Percentiles rank a stretch among this genome's conserved stretches.
phyloP scores from a whole-genome alignment of 2,113 vertebrate genomes.

The Riparia riparia region DNA sequence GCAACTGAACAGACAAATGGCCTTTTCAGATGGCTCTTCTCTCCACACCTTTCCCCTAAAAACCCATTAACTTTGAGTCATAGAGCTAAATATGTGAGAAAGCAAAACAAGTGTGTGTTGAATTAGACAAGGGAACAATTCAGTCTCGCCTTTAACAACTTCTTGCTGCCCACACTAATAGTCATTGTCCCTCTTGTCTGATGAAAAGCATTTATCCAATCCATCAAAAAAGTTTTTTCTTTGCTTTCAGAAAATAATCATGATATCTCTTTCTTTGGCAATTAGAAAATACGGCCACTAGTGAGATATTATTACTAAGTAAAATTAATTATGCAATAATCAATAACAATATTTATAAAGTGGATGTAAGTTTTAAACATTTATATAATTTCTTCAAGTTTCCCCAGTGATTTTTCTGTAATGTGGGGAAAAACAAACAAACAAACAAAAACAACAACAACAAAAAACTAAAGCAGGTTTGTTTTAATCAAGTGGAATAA shows the following conservation, averaged over 20 bases:
- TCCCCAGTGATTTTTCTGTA: background rate
- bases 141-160: background rate
- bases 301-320: background rate
- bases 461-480: background rate
- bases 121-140: background rate
- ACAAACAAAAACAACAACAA: too few relatives aligned
- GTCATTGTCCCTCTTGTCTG: background rate
- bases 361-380: background rate
- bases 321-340: background rate
- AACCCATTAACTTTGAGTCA: conserved; percentile 1
- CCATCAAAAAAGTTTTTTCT: background rate
- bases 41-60: background rate
- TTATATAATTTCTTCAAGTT: background rate
- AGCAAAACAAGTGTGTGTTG: background rate
- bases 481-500: background rate
- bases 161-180: conserved; percentile 7
- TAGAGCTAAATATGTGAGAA: background rate
- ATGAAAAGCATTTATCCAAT: background rate
- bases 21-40: background rate
- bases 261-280: background rate
- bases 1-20: background rate
- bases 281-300: background rate
- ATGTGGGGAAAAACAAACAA: background rate
- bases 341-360: background rate
- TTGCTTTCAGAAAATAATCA: background rate